Evolutionary conservation across 2,797 vertebrate genomes (phyloP).

Genomic region (Helicolenus hilgendorfi): DNA sequence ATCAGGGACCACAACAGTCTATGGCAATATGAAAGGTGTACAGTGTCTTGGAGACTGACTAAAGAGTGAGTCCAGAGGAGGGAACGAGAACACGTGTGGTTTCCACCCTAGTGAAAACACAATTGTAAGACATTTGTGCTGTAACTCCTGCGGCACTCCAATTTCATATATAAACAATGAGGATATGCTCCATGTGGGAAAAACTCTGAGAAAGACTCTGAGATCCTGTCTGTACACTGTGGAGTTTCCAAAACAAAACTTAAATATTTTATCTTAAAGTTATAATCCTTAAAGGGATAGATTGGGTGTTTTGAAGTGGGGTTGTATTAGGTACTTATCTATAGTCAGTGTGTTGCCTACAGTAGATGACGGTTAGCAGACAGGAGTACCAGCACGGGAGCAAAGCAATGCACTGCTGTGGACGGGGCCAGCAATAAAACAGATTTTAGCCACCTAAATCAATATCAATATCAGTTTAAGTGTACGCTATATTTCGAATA

Average conservation of each 20-base stretch:
- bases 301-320: no score
- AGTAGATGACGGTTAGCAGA: no score
- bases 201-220: neutral
- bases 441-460: no score
- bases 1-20: neutral
- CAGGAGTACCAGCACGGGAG: no score
- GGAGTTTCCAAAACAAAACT: neutral
- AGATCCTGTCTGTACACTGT: neutral
- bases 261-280: neutral
- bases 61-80: neutral
- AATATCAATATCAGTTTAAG: no score
- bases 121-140: constrained; percentile 24
- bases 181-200: constrained; percentile 1
- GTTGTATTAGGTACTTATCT: no score
- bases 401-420: no score
- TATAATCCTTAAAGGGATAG: neutral
- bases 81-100: neutral
- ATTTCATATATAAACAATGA: constrained; percentile 31
- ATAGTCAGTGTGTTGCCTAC: no score
- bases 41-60: neutral
- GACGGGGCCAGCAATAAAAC: no score
- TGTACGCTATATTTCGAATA: no score
- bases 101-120: constrained; percentile 13
- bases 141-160: constrained; percentile 6
- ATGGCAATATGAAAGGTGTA: neutral